A percentile compares a stretch with the other conserved stretches of the same genome.
Evolutionary conservation across 23 tunicate genomes (phyloP).

Genomic region (Botrylloides violaceus): DNA sequence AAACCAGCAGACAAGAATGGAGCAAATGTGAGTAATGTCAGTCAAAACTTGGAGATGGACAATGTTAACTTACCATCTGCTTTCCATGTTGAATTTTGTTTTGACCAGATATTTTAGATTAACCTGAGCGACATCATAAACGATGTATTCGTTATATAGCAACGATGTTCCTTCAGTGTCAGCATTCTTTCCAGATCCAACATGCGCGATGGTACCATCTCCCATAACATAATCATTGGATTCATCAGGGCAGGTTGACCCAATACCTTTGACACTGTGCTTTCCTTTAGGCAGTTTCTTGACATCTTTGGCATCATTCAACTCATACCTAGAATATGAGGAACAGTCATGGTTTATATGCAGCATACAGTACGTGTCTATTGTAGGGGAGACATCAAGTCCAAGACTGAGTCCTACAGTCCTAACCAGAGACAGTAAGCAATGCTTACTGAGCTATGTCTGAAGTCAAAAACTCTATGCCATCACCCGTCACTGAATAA

Average conservation of each 20-base stretch:
- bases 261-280: slow-evolving; percentile 94
- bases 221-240: slow-evolving; percentile 24
- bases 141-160: slow-evolving; percentile 95
- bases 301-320: slow-evolving; percentile 45
- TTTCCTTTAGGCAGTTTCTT: slow-evolving; percentile 81
- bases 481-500: neutral
- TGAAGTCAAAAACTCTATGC: no score
- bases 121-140: slow-evolving; percentile 97
- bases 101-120: slow-evolving; percentile 77
- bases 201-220: slow-evolving; percentile 44
- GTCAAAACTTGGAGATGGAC: no score
- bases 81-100: slow-evolving; percentile 55
- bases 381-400: no score
- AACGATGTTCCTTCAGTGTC: slow-evolving; percentile 31
- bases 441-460: no score
- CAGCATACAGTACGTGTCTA: no score
- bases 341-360: neutral
- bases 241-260: slow-evolving; percentile 61
- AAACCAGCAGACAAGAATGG: no score
- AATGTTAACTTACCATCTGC: slow-evolving; percentile 60
- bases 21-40: no score
- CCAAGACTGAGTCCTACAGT: no score
- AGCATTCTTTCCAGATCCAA: slow-evolving; percentile 50
- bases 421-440: no score
- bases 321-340: slow-evolving; percentile 50